Evolutionary conservation across 2,888 invertebrate species (phyloP), one percentile per base, ranked within the genome.

Genomic region (Exocentrus adspersus): DNA sequence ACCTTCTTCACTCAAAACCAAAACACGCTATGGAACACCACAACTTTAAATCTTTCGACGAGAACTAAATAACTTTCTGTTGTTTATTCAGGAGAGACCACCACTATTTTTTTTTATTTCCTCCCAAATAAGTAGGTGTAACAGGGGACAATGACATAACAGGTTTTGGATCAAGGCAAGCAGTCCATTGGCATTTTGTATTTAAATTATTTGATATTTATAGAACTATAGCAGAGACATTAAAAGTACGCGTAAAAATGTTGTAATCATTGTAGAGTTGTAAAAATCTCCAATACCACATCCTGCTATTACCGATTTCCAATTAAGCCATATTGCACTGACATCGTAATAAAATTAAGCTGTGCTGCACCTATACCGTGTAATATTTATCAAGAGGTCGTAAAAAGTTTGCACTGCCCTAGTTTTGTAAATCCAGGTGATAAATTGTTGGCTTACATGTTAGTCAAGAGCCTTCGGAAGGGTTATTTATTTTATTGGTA

Each of bases 11-110:
- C 37, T 21, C 32, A 32, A 12, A 53, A 63, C 24, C 21, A 53
- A 45, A 63, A 63, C 48, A 59, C 43, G 42, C 17, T 24, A 42
- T 17, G 32, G 24, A 28, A 32, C 46, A 58, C 41, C 1, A 41
- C 17, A 45, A 52, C 30, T 42, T 54, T 63, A 63, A 60, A 62
- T 62, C 66, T 64, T 30, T 66, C 66, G 62, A 17, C 50, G 45
- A n/a, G 17, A 12, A 51, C 51, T 45, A 21, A 43, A 42, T n/a
- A n/a, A n/a, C 30, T 21, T 16, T 52, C 32, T 67, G 28, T 60
- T 70, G 67, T 68, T 70, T 70, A 28, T 65, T 65, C 67, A 70
- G 64, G 58, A 57, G 42, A 32, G 17, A 45, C 57, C 64, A 60
- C 46, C 7, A 48, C 48, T 37, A 50, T 50, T 56, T 50, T 43